These are phyloP conservation scores for Otis tarda DNA, from an alignment of 2,113 vertebrate genomes.

Conservation along the genomic window DNA sequence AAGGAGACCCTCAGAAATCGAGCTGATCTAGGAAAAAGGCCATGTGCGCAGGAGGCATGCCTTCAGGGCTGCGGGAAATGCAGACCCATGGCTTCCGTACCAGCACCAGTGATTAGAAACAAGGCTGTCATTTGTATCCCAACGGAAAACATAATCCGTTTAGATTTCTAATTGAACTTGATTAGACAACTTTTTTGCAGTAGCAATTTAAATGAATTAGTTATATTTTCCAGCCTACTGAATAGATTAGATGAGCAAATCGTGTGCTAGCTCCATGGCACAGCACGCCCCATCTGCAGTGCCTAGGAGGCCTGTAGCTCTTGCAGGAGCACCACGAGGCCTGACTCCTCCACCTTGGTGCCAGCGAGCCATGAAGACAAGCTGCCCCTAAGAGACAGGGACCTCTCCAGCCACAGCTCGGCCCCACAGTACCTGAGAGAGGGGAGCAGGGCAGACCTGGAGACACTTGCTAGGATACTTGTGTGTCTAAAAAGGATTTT, in stretches of 20 bases:
- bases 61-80: background rate
- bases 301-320: background rate
- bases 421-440: background rate
- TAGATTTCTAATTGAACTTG: background rate
- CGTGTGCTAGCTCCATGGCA: background rate
- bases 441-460: background rate
- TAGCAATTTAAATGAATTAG: background rate
- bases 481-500: background rate
- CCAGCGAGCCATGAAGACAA: background rate
- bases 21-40: background rate
- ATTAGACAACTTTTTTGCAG: background rate
- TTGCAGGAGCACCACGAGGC: background rate
- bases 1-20: background rate
- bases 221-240: slow-evolving; percentile 19
- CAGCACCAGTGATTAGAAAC: background rate
- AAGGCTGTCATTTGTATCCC: background rate
- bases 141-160: background rate
- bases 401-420: background rate
- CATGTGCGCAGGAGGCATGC: fast-evolving
- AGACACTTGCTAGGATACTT: background rate
- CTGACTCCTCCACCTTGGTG: fast-evolving
- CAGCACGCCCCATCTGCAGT: fast-evolving
- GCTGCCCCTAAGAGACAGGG: background rate
- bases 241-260: background rate
- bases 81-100: background rate